Conservation (phyloP, 2,113 vertebrate genomes). For the Otus sunia region DNA sequence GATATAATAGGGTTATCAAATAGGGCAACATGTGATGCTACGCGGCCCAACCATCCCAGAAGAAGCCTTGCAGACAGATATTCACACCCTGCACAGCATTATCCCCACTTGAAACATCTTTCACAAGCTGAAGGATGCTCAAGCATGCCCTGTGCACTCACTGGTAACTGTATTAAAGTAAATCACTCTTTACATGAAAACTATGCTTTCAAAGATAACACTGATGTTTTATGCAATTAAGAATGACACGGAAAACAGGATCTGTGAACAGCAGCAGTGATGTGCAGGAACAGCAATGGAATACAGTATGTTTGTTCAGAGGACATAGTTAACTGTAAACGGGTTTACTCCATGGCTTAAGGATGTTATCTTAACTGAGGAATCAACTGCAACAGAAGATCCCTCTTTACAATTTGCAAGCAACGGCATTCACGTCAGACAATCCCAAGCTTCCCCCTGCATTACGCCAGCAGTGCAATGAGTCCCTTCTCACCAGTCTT, state of each 20-base stretch:
- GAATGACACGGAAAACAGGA: neutral
- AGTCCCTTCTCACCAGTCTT: neutral
- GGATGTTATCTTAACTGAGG: neutral
- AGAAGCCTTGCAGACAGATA: neutral
- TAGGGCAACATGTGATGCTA: accelerated
- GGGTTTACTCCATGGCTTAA: neutral
- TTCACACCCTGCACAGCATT: neutral
- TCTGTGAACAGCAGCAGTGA: neutral
- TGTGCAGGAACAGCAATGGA: neutral
- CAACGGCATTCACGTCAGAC: neutral
- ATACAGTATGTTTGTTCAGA: neutral
- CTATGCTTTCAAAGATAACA: neutral
- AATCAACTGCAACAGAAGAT: neutral
- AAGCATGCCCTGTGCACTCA: accelerated
- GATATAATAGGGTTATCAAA: neutral
- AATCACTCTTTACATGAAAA: neutral
- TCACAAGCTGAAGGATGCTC: neutral
- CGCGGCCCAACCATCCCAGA: neutral
- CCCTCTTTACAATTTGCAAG: neutral
- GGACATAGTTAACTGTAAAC: neutral
- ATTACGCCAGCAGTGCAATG: neutral
- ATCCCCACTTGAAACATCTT: neutral
- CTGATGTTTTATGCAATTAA: neutral
- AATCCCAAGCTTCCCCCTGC: neutral
- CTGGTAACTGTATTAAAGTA: neutral